Evolutionary conservation across 2,888 invertebrate species (phyloP), one percentile per base, ranked within the genome.

Genomic region (Melieria picta): DNA sequence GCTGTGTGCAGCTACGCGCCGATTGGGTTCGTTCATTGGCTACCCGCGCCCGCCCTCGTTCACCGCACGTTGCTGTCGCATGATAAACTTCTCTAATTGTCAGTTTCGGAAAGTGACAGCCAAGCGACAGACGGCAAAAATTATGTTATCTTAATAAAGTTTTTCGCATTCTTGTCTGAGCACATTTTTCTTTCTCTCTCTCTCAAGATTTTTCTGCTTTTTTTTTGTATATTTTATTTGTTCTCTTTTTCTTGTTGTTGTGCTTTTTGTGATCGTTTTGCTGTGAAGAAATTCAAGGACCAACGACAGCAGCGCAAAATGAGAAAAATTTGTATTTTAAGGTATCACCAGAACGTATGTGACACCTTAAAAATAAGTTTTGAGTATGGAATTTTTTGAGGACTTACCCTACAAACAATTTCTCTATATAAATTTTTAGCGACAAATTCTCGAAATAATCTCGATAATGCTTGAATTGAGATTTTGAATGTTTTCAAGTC

Each of bases 81-180:
- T 81, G 81, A 81, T 81, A 81, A 81, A 81, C 81, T 81, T 81
- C 80, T 81, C 78, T 80, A 80, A 81, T 81, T 81, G 81, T 81
- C 81, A 81, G 81, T 80, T 81, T 78, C 79, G 79, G 77, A 80
- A 81, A 81, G 81, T 81, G 81, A 81, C 67, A 72, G 58, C 58
- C 63, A 63, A 67, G 58, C 56, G 57, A 67, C 81, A 81, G 81
- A 81, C 81, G 80, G 79, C 80, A 80, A 80, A 81, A 81, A 81
- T 81, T 80, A 80, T 81, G 80, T 80, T 81, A 81, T 81, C 81
- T 81, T 81, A 80, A 78, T 81, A 80, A 79, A 81, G 79, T 81
- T 81, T 77, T 58, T 58, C 48, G 60, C 42, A 62, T 56, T 66
- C 62, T 69, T 43, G 65, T 57, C 9, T 52, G 11, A 1, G 11